Evolutionary conservation across 2,113 vertebrate genomes (phyloP), one percentile per base, ranked within the genome.

Genomic region (Passer domesticus): DNA sequence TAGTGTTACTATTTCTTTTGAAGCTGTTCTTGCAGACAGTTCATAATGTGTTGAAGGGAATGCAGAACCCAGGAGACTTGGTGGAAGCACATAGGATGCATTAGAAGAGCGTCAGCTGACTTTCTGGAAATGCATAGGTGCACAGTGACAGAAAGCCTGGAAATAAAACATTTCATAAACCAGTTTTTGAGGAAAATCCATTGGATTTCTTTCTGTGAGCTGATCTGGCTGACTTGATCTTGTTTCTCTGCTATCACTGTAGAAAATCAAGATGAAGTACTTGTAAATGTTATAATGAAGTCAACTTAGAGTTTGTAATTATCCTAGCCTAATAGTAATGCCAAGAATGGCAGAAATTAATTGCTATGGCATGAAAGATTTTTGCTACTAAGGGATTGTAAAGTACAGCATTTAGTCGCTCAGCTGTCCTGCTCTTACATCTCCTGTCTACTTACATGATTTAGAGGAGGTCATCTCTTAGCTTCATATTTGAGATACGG

Each of bases 41-140:
- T 89, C 23, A 7, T 30, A 11, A 23, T 37, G 15, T 22, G 7
- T 79, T 84, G 56, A 18, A 56, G 12, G 55, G 9, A 59, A 17
- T 55, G 39, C 21, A 78, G 47, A 55, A 27, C 47, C 35, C 28
- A 81, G 56, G 23, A 24, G 55, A 24, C 8, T 27, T 59, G 21
- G 7, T 67, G 19, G 44, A 21, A 73, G 59, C 8, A 15, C 3
- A 4, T 20, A 63, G 21, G 15, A 16, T 18, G 13, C 8, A 1
- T 64, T 47, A 72, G 30, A 50, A 70, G 35, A 85, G 7, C 4
- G 21, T 59, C 21, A 27, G 8, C 4, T 0, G 0, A 15, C 52
- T 75, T 87, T 63, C 30, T 74, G 25, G 47, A 73, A 21, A 13
- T 86, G 13, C 13, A 22, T 33, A 37, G 15, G 5, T 41, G 4